phyloP scores from a whole-genome alignment of 2,797 vertebrate species.

The Alca torda region DNA sequence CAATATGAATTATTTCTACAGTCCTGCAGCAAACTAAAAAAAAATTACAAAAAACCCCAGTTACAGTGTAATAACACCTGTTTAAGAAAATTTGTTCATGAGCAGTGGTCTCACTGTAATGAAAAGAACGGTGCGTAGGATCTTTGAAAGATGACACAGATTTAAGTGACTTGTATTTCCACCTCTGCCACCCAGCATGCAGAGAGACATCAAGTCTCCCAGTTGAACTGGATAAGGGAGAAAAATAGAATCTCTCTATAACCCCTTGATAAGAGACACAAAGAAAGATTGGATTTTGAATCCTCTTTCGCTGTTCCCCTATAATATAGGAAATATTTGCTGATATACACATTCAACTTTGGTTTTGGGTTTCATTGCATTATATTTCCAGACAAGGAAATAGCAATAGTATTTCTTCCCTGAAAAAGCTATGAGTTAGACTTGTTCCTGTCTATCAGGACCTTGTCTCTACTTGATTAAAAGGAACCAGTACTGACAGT shows the following conservation, averaged over 20 bases:
- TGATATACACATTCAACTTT: neutral
- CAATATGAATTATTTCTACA: neutral
- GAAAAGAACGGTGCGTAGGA: neutral
- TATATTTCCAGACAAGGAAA: neutral
- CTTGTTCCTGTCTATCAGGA: neutral
- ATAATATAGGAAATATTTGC: neutral
- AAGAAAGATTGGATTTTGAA: neutral
- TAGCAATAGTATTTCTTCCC: neutral
- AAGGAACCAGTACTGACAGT: neutral
- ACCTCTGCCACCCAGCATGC: neutral
- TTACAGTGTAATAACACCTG: neutral
- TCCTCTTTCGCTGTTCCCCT: neutral
- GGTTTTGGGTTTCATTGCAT: neutral
- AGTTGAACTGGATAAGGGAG: neutral
- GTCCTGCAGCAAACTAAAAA: neutral
- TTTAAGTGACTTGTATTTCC: neutral
- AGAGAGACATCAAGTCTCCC: neutral
- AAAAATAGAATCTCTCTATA: neutral
- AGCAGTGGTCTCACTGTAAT: neutral
- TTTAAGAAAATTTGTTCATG: neutral
- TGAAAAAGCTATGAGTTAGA: neutral
- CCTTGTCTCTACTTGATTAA: neutral
- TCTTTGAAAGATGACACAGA: neutral
- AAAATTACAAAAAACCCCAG: neutral
- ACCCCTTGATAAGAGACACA: neutral